These are phyloP conservation scores for Onthophagus taurus DNA, from an alignment of 1,140 invertebrate species.

Conservation along the genomic window DNA sequence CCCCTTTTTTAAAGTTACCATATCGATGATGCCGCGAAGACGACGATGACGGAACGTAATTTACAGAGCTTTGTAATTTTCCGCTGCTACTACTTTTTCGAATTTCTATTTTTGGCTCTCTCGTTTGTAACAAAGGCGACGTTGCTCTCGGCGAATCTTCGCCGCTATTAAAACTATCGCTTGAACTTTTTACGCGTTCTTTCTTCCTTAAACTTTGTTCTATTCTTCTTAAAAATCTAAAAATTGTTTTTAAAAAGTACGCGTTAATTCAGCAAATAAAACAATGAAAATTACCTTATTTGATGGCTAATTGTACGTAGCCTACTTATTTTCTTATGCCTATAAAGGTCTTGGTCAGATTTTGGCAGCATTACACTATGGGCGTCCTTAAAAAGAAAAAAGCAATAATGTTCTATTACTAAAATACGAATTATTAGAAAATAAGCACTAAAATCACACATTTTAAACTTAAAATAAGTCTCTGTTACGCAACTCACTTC, in stretches of 20 bases:
- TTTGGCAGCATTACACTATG: constrained; percentile 42
- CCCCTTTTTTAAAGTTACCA: constrained; percentile 24
- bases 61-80: constrained; percentile 30
- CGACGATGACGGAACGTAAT: constrained; percentile 13
- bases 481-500: too few relatives aligned
- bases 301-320: constrained; percentile 58
- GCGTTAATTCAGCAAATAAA: neutral
- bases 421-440: too few relatives aligned
- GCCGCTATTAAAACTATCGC: constrained; percentile 47
- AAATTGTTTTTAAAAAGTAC: constrained; percentile 4
- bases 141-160: constrained; percentile 49
- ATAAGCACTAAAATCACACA: too few relatives aligned
- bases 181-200: constrained; percentile 41
- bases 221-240: constrained; percentile 45
- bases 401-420: too few relatives aligned
- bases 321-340: constrained; percentile 48
- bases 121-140: constrained; percentile 43
- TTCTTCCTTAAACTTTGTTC: constrained; percentile 52
- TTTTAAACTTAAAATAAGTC: too few relatives aligned
- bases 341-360: constrained; percentile 41
- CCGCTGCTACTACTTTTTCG: constrained; percentile 40
- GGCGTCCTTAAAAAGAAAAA: constrained; percentile 38
- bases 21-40: constrained; percentile 11
- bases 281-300: constrained; percentile 45
- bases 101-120: constrained; percentile 34